Evolutionary conservation across 2,797 vertebrate species (phyloP).

Genomic region (Cercopithecus neglectus): DNA sequence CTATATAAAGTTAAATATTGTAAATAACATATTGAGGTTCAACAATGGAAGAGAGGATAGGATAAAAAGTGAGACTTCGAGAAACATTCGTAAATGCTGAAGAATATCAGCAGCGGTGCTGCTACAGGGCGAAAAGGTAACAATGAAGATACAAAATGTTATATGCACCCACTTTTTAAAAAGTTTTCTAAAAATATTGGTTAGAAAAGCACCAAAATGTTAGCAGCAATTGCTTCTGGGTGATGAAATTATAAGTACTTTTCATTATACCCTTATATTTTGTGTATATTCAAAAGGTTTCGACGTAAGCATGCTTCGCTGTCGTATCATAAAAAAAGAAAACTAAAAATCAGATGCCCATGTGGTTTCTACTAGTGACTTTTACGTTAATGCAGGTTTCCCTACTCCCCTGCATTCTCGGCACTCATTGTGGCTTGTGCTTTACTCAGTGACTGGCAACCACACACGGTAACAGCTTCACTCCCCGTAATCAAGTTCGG

Average conservation of each 20-base stretch:
- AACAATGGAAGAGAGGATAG: neutral
- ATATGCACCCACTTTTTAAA: neutral
- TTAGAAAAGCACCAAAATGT: neutral
- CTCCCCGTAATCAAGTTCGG: no score
- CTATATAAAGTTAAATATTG: neutral
- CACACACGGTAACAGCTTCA: rapidly evolving
- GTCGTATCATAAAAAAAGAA: neutral
- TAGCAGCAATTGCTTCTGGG: neutral
- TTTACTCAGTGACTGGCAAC: neutral
- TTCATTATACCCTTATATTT: neutral
- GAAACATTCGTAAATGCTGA: neutral
- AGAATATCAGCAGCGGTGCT: neutral
- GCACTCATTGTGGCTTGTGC: rapidly evolving
- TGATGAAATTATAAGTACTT: neutral
- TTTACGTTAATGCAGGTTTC: neutral
- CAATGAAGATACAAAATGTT: neutral
- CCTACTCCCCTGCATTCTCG: neutral
- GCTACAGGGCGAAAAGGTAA: neutral
- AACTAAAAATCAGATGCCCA: neutral
- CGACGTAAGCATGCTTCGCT: neutral
- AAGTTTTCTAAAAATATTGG: neutral
- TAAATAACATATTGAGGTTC: neutral
- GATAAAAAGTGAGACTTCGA: neutral
- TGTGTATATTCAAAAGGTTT: neutral
- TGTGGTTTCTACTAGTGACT: neutral